Evolutionary conservation across 2,797 vertebrate genomes (phyloP), one percentile per base, ranked within the genome.

Genomic region (Neosilurus hyrtlii): DNA sequence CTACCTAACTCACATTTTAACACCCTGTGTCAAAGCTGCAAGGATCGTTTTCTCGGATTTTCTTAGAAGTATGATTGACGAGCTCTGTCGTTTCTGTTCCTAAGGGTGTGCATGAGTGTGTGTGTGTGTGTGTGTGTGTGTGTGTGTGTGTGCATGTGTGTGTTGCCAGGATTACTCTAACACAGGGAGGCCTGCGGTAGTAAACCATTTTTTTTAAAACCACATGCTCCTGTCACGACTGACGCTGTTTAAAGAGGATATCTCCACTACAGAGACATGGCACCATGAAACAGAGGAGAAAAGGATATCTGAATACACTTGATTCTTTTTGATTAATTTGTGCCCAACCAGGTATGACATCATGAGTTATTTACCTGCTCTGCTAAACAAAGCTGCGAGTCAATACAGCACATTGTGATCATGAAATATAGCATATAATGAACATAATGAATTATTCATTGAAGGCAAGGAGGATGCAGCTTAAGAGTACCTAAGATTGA

Each of bases 1-100:
- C 37, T n/a, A 16, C 12, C 65, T 78, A 75, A 77, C 22, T 71
- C 74, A 30, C 56, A 83, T 78, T 75, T 68, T 52, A 62, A 57
- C 63, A 10, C 74, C 18, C 66, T 7, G 57, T 26, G 74, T 57
- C 26, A 52, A 65, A 35, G 56, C 56, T 24, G 18, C 7, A 5
- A 20, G 43, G n/a, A 54, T 51, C 18, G 1, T 37, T 82, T 79
- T 75, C 30, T 15, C 14, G 20, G 74, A 77, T 51, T 65, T 52
- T 65, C 9, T 63, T 78, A 52, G 63, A 61, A 59, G 56, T 77
- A 62, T 56, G 70, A 75, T 35, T 54, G 59, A 79, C 5, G 30
- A 30, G 22, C 24, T 79, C 9, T 54, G 52, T 61, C n/a, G 78
- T 72, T 20, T 81, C 56, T 80, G 54, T 54, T 56, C 62, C n/a